Evolutionary conservation across 2,113 vertebrate genomes (phyloP), one percentile per base, ranked within the genome.

Genomic region (Mormyrus lacerda): DNA sequence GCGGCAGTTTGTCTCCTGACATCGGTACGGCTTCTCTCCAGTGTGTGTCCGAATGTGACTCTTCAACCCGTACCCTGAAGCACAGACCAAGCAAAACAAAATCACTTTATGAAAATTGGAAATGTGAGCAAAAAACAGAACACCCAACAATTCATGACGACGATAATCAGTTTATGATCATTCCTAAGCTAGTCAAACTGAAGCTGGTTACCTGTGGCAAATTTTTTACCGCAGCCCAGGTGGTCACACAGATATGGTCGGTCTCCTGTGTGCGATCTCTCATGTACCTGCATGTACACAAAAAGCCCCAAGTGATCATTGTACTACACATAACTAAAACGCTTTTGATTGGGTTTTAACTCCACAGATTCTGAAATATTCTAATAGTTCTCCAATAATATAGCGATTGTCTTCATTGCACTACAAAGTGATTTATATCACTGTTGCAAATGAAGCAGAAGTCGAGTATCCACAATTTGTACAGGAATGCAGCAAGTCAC

Each of bases 11-110:
- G 98, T 92, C 91, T 99, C 98, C 45, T 97, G 97, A 95, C 98
- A 99, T 87, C 97, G 94, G 87, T 99, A 99, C 50, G 98, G 98
- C 95, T 99, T 99, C 94, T 99, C 98, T 85, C 98, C 98, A 0
- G 98, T 99, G 94, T 99, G 98, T 89, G 98, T 99, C 90, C 98
- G 95, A 42, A 98, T 97, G 51, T 99, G 98, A 93, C 98, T 99
- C 94, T 99, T 99, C 90, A 99, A 94, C 89, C 98, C 98, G 27
- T 99, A 99, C 88, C 95, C 98, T 99, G 9, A 50, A 89, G 88
- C 53, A 24, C 90, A 86, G 44, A 73, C 24, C 8, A 58, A 5
- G 58, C 27, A 27, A 88, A 85, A 47, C 42, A 53, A 89, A 24
- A 82, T 17, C 13, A 7, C 4, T 50, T 17, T 45, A 2, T 11